Base-by-base conservation (phyloP, 2,797 vertebrate genomes). In the Triplophysa bombifrons region DNA sequence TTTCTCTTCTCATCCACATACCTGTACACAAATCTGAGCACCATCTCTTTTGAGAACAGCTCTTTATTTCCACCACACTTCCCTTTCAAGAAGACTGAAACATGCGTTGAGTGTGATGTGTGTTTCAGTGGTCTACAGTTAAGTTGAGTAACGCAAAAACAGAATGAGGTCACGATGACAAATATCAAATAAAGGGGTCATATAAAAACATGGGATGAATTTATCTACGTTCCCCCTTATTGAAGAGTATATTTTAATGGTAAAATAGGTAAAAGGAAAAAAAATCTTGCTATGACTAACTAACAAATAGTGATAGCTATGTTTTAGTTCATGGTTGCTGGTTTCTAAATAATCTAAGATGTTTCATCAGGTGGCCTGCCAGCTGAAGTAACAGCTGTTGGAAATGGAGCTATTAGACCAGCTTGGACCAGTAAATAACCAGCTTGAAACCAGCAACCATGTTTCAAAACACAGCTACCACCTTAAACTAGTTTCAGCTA, bases 321-420 rank as follows among this genome's bases (percentile, higher is more conserved):
- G 61, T 38, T 63, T 63, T 34, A 14, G 27, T 34, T 7, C 13
- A 16, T 65, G 34, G 10, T 20, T 27, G 4, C 55, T 50, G 8
- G 19, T 60, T 69, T 77, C 20, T 67, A 55, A 17, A 51, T 53
- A 50, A 14, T 76, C 50, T n/a, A 25, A 61, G 46, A 70, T 30
- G 56, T n/a, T 78, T 25, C 41, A 41, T 41, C 46, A 55, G 16
- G 19, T 65, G 63, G 17, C 38, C 17, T 7, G 30, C 30, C 61
- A 71, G 56, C 27, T 55, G 53, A 50, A 53, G 16, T 30, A 65
- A 61, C 68, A 79, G 69, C 68, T 78, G 74, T 50, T 58, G 38
- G 53, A 25, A 16, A 76, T 51, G 20, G 55, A 34, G 22, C 27
- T 11, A 5, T 41, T 41, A 13, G 13, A 55, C 30, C 63, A 76